A percentile compares a stretch with the other conserved stretches of the same genome.
Conservation (phyloP, 1,140 invertebrate genomes). For the Brachionus paranguensis region DNA sequence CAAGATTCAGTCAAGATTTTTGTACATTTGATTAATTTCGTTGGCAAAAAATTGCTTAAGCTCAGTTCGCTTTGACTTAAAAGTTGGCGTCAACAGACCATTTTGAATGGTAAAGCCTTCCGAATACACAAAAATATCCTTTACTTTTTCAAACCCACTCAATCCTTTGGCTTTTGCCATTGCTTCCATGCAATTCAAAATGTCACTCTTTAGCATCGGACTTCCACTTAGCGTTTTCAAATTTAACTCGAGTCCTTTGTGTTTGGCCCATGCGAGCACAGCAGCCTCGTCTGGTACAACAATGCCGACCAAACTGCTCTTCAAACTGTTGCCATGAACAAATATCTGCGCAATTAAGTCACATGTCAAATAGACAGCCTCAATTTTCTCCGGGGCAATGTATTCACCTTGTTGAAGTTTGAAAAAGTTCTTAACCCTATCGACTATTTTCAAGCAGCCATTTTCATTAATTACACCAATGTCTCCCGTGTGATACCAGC, state of each 20-base stretch:
- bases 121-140: conserved; percentile 85
- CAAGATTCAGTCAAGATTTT: neutral
- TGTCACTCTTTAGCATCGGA: neutral
- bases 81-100: conserved; percentile 88
- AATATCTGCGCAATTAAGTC: conserved; percentile 89
- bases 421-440: conserved; percentile 93
- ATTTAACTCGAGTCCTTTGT: conserved; percentile 69
- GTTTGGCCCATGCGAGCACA: conserved; percentile 62
- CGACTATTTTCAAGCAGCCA: conserved; percentile 74
- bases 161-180: conserved; percentile 80
- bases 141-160: conserved; percentile 93
- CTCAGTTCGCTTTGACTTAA: conserved; percentile 77
- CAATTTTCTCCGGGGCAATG: conserved; percentile 97
- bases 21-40: neutral
- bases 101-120: conserved; percentile 93
- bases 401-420: conserved; percentile 96
- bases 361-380: conserved; percentile 87
- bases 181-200: conserved; percentile 45
- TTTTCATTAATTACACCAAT: conserved; percentile 48
- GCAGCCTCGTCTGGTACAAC: conserved; percentile 87
- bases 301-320: conserved; percentile 80
- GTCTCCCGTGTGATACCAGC: conserved; percentile 58
- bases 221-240: neutral
- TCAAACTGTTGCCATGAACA: conserved; percentile 87
- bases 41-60: neutral